Percentiles rank a stretch among this genome's conserved stretches.
These are phyloP conservation scores for Rhynchotus rufescens DNA, from an alignment of 2,797 vertebrate genomes.

Conservation along the genomic window DNA sequence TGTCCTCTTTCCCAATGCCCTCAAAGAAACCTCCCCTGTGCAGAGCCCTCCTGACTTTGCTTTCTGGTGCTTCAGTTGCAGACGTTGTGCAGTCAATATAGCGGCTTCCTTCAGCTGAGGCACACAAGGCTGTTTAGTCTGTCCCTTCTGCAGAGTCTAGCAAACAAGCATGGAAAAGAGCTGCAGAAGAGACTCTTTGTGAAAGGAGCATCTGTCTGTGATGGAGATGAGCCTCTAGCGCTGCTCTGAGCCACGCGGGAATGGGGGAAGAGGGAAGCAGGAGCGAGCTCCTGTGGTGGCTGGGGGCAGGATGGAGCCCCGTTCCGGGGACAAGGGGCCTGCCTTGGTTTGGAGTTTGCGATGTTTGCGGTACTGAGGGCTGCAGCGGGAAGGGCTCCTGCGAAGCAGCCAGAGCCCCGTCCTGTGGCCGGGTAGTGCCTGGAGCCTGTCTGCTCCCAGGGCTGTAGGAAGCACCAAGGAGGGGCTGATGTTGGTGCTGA, in stretches of 20 bases:
- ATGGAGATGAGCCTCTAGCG: accelerated
- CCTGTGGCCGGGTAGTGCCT: too few species aligned
- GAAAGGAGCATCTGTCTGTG: accelerated
- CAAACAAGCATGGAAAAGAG: neutral
- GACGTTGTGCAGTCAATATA: accelerated
- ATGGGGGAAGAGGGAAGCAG: neutral
- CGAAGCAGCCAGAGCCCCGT: neutral
- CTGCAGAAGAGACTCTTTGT: neutral
- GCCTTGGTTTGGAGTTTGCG: neutral
- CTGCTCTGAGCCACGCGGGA: neutral
- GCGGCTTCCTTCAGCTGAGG: neutral
- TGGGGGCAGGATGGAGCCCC: neutral
- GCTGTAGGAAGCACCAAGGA: accelerated
- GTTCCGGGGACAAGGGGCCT: neutral
- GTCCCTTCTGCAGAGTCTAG: neutral
- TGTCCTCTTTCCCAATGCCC: neutral
- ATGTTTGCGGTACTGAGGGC: neutral
- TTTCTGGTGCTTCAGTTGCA: neutral
- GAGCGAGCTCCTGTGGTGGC: accelerated
- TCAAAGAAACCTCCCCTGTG: accelerated
- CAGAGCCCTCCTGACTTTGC: neutral
- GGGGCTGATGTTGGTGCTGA: accelerated
- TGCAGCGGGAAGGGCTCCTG: neutral
- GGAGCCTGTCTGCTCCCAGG: neutral
- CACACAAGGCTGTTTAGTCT: neutral